Conservation (phyloP, 2,797 vertebrate genomes). For the Chanos chanos region DNA sequence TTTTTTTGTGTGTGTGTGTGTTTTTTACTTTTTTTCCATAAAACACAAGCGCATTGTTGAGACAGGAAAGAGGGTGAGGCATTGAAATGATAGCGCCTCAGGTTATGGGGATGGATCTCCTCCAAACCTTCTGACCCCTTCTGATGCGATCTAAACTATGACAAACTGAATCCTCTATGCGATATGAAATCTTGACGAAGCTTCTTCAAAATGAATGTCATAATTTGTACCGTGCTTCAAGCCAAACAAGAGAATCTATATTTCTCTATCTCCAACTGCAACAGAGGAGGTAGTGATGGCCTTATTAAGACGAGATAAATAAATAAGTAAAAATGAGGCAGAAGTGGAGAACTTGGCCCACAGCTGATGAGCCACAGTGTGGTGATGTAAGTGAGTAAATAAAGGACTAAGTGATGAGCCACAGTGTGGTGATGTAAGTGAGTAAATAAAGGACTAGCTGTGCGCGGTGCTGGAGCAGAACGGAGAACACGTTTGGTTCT, state of each 20-base stretch:
- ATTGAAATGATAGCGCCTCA: constrained; percentile 46
- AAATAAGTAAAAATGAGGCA: background rate
- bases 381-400: constrained; percentile 3
- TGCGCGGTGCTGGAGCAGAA: background rate
- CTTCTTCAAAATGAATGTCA: too few relatives aligned
- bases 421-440: background rate
- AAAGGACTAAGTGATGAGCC: constrained; percentile 11
- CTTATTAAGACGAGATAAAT: background rate
- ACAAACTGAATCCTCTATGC: too few relatives aligned
- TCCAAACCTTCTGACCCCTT: constrained; percentile 28
- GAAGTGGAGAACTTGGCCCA: too few relatives aligned
- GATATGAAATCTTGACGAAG: too few relatives aligned
- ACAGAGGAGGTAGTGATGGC: background rate
- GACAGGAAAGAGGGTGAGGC: constrained; percentile 33
- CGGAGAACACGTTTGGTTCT: background rate
- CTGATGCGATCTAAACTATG: background rate
- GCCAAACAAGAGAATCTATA: too few relatives aligned
- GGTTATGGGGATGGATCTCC: constrained; percentile 29
- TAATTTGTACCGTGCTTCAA: too few relatives aligned
- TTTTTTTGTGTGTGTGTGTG: constrained; percentile 49
- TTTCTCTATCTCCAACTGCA: too few relatives aligned
- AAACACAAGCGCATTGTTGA: constrained; percentile 36
- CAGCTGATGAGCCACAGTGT: too few relatives aligned
- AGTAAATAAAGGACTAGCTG: constrained; percentile 7
- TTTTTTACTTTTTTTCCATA: constrained; percentile 39